Percentiles rank a stretch among this genome's conserved stretches.
phyloP scores from a whole-genome alignment of 1,140 invertebrate genomes.

The Marisa cornuarietis region DNA sequence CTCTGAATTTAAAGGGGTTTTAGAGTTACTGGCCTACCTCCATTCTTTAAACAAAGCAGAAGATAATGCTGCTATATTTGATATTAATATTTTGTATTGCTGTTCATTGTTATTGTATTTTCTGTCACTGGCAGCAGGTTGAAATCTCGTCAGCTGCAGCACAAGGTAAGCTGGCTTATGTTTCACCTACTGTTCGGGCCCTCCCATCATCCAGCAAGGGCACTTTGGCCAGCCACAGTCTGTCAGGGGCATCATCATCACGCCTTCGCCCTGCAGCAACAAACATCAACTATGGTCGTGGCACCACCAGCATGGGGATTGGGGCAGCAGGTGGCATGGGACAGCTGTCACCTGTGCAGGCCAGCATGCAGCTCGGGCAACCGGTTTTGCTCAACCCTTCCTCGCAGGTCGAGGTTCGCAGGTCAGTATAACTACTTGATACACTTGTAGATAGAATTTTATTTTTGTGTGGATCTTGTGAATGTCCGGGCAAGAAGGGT shows the following conservation, averaged over 20 bases:
- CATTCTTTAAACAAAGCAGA: background rate
- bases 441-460: background rate
- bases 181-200: constrained; percentile 56
- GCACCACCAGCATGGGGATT: constrained; percentile 10
- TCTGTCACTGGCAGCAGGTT: constrained; percentile 22
- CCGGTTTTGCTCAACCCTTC: constrained; percentile 57
- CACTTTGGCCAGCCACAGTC: constrained; percentile 13
- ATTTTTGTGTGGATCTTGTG: background rate
- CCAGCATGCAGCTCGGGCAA: constrained; percentile 59
- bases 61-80: background rate
- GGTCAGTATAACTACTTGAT: constrained; percentile 33
- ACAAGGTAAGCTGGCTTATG: constrained; percentile 60
- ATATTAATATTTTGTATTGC: background rate
- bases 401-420: constrained; percentile 56
- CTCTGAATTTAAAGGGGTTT: too few species aligned
- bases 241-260: constrained; percentile 22
- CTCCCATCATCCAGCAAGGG: constrained; percentile 27
- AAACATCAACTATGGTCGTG: constrained; percentile 34
- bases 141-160: constrained; percentile 55
- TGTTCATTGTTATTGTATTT: background rate
- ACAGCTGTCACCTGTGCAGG: constrained; percentile 59
- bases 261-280: constrained; percentile 43
- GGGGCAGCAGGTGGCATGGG: constrained; percentile 39
- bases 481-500: too few species aligned
- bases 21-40: background rate